Base-by-base conservation (phyloP, 2,113 vertebrate genomes). In the Coturnix japonica region DNA sequence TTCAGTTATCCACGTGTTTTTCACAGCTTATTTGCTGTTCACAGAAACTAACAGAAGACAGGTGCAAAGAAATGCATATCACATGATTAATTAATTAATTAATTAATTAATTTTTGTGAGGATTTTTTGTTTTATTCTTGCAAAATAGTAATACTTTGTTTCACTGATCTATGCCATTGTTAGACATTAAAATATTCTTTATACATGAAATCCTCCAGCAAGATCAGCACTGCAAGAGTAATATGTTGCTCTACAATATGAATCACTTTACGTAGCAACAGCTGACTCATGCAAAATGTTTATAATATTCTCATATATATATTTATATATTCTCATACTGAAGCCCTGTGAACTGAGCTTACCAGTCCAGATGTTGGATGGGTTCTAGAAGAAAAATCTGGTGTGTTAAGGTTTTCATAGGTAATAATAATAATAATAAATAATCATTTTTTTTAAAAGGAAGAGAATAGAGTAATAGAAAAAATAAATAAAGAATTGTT, bases 41-140 rank as follows among this genome's bases (percentile, higher is more conserved):
- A 74, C 41, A 78, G 73, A 91, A 72, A 31, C 6, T 17, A 74
- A 65, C 3, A 5, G 4, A 6, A 80, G 46, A 30, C 19, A 61
- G 15, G 33, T 57, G 0, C 2, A 31, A 16, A 6, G 25, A 66
- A n/a, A n/a, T n/a, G n/a, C n/a, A n/a, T n/a, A n/a, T n/a, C n/a
- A n/a, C n/a, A n/a, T n/a, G n/a, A n/a, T n/a, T n/a, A n/a, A n/a
- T n/a, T n/a, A n/a, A n/a, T n/a, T n/a, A n/a, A n/a, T n/a, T n/a
- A n/a, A n/a, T n/a, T n/a, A n/a, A n/a, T n/a, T n/a, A n/a, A n/a
- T n/a, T n/a, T 0, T 44, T 57, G 21, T 7, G 3, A 6, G 53
- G 53, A 26, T 31, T 5, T 22, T 46, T 30, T 65, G 5, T 1
- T 31, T 74, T 84, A 1, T 7, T 64, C 79, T 76, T 46, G 11